phyloP scores from a whole-genome alignment of 53 echinoderm and acorn worm species.

The Stichopus horrens region DNA sequence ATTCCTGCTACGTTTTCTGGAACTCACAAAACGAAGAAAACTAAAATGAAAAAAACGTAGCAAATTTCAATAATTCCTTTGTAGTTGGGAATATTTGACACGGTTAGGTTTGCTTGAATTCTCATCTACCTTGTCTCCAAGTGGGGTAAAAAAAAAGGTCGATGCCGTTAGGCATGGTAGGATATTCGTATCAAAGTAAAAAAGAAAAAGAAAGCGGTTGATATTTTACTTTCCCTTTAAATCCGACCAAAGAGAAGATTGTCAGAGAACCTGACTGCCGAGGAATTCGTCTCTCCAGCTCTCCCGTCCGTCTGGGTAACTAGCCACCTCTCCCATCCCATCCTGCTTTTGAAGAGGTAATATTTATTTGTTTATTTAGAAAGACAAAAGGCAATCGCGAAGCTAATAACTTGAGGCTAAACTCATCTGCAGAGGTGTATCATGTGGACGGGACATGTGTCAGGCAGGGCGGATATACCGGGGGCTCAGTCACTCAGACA shows the following conservation, averaged over 20 bases:
- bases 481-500: background rate
- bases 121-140: background rate
- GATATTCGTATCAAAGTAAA: background rate
- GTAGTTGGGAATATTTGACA: background rate
- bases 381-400: constrained; percentile 42
- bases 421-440: constrained; percentile 8
- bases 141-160: background rate
- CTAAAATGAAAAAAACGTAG: background rate
- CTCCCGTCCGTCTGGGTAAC: background rate
- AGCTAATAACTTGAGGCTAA: constrained; percentile 40
- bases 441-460: constrained; percentile 28
- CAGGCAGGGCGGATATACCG: background rate
- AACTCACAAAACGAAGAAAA: too few species aligned
- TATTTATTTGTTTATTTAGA: constrained; percentile 45
- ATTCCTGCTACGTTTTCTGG: too few species aligned
- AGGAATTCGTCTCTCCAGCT: background rate
- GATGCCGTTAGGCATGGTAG: background rate
- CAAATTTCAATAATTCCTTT: background rate
- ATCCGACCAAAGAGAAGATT: background rate
- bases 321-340: background rate
- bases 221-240: constrained; percentile 3
- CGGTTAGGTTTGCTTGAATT: background rate
- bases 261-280: background rate
- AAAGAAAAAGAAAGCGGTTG: too few species aligned
- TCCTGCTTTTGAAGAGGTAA: background rate